Conservation (phyloP, 2,888 invertebrate genomes). For the Schrankia costaestrigalis region DNA sequence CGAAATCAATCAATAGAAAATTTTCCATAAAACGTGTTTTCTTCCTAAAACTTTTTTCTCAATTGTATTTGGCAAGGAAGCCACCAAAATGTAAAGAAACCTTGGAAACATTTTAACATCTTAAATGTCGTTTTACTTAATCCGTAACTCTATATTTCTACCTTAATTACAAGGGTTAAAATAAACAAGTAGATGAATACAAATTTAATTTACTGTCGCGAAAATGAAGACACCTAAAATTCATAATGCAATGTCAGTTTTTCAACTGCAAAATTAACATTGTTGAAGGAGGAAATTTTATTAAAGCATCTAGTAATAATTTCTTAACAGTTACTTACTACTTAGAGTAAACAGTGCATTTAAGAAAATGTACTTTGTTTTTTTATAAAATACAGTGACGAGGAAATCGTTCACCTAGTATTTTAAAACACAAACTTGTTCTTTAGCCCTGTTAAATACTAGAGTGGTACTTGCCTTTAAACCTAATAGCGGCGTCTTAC, state of each 20-base stretch:
- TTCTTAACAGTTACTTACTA: conserved; percentile 8
- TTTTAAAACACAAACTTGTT: no score
- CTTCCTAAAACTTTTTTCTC: not conserved
- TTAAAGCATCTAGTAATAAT: conserved; percentile 17
- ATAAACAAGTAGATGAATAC: conserved; percentile 18
- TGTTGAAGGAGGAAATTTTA: conserved; percentile 8
- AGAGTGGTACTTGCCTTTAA: no score
- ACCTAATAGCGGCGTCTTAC: no score
- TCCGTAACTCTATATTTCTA: conserved; percentile 18
- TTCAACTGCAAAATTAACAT: conserved; percentile 11
- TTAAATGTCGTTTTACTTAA: conserved; percentile 27
- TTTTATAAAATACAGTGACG: no score
- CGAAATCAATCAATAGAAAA: not conserved
- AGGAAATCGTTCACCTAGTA: no score
- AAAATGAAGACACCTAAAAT: conserved; percentile 4
- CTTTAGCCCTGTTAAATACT: no score
- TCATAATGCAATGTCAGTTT: conserved; percentile 1
- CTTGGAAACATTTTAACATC: not conserved
- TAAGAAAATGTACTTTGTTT: no score
- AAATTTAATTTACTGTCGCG: conserved; percentile 8
- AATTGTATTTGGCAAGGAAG: not conserved
- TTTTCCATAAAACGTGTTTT: not conserved
- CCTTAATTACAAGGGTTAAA: conserved; percentile 24
- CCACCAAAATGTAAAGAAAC: not conserved
- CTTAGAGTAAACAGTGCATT: no score